Percentiles rank a stretch among this genome's conserved stretches.
These are phyloP conservation scores for Thymallus thymallus DNA, from an alignment of 2,113 vertebrate species.

Conservation along the genomic window DNA sequence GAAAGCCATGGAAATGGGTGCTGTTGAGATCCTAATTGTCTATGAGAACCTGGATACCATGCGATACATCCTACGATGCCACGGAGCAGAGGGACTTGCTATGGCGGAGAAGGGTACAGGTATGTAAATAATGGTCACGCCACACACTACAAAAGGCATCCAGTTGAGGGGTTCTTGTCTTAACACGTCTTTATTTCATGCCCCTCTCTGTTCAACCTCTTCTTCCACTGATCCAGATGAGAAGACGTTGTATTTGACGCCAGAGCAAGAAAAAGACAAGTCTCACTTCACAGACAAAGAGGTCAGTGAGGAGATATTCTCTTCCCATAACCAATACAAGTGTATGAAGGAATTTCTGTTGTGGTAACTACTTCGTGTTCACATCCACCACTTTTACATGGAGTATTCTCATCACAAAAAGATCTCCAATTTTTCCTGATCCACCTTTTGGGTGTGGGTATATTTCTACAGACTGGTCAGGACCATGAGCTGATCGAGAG, in stretches of 20 bases:
- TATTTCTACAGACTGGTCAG: conserved; percentile 84
- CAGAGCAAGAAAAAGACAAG: conserved; percentile 99
- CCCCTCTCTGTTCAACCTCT: background rate
- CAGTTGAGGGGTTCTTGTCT: background rate
- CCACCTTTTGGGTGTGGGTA: background rate
- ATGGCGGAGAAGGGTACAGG: conserved; percentile 71
- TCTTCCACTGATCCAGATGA: conserved; percentile 77
- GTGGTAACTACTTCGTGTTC: background rate
- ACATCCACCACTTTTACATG: too few relatives aligned
- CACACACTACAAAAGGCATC: background rate
- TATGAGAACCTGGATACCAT: conserved; percentile 99
- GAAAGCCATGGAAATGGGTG: conserved; percentile 98
- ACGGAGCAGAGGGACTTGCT: conserved; percentile 87
- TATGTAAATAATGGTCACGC: background rate
- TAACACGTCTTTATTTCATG: background rate
- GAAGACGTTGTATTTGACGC: conserved; percentile 96
- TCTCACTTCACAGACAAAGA: conserved; percentile 99
- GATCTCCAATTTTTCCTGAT: background rate
- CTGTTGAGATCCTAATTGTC: conserved; percentile 98
- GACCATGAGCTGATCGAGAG: conserved; percentile 98
- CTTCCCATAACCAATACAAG: background rate
- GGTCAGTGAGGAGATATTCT: conserved; percentile 62
- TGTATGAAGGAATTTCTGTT: background rate
- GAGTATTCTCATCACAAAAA: too few relatives aligned
- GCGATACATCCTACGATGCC: conserved; percentile 96